Percentiles rank a stretch among this genome's conserved stretches.
These are phyloP conservation scores for Fistularia tabacaria DNA, from an alignment of 2,797 vertebrate species.

Conservation along the genomic window DNA sequence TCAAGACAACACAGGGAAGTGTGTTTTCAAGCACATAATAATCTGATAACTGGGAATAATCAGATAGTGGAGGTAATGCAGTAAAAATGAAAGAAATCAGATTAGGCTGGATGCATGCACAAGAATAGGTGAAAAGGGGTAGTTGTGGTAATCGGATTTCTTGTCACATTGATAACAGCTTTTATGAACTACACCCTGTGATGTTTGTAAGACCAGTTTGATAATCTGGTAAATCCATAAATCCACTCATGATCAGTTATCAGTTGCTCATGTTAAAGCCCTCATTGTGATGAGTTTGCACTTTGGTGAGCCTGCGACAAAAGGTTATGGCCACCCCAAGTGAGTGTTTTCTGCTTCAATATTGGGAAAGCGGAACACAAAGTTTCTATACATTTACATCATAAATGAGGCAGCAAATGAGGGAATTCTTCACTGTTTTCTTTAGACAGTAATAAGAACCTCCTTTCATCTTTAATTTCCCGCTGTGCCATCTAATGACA, in stretches of 20 bases:
- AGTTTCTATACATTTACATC: slow-evolving; percentile 33
- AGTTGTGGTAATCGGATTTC: too few relatives aligned
- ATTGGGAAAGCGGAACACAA: slow-evolving; percentile 21
- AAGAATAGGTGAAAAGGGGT: too few relatives aligned
- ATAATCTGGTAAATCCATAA: neutral
- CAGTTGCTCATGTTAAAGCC: neutral
- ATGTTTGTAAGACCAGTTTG: neutral
- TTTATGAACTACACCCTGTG: neutral
- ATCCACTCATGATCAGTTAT: neutral
- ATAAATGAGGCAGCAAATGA: slow-evolving; percentile 59
- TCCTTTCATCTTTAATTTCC: slow-evolving; percentile 81
- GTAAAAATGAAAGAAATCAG: too few relatives aligned
- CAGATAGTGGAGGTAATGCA: too few relatives aligned
- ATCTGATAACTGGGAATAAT: too few relatives aligned
- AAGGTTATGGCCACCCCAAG: neutral
- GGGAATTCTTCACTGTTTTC: slow-evolving; percentile 63
- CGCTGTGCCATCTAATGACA: slow-evolving; percentile 73
- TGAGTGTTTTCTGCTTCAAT: slow-evolving; percentile 5
- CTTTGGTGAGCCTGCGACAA: neutral
- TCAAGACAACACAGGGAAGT: too few relatives aligned
- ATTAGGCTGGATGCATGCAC: too few relatives aligned
- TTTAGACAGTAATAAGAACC: slow-evolving; percentile 73
- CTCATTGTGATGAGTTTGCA: slow-evolving; percentile 4
- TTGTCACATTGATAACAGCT: too few relatives aligned
- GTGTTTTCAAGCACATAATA: too few relatives aligned